Percentiles rank a stretch among this genome's conserved stretches.
These are phyloP conservation scores for Rotaria socialis DNA, from an alignment of 2,888 invertebrate genomes.

Conservation along the genomic window DNA sequence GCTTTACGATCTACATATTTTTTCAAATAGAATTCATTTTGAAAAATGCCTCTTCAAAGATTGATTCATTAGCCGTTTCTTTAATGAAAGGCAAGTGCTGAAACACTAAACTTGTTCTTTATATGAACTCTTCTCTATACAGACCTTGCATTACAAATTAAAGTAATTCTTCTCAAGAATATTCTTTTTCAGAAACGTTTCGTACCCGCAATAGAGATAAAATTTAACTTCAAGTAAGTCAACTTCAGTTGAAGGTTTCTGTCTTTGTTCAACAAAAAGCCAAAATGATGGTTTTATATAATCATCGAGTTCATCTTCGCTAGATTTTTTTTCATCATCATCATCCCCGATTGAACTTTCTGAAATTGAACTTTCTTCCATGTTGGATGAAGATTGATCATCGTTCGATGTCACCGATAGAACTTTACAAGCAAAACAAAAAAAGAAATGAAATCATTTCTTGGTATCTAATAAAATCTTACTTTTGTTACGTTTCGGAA, in stretches of 20 bases:
- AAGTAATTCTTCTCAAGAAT: too few species aligned
- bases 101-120: too few species aligned
- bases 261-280: neutral
- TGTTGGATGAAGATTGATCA: too few species aligned
- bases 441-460: neutral
- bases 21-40: too few species aligned
- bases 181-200: too few species aligned
- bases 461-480: too few species aligned
- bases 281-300: constrained; percentile 29
- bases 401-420: neutral
- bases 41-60: too few species aligned
- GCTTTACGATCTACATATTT: too few species aligned
- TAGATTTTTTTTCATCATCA: neutral
- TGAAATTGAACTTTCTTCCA: neutral
- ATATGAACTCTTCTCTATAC: too few species aligned
- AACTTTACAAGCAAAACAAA: neutral
- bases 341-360: neutral
- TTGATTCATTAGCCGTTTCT: too few species aligned
- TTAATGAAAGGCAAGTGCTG: too few species aligned
- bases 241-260: neutral
- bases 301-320: neutral
- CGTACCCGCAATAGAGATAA: constrained; percentile 30
- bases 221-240: constrained; percentile 23
- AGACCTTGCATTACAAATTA: too few species aligned
- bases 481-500: neutral